Evolutionary conservation across 2,113 vertebrate species (phyloP).

Genomic region (Myocastor coypus): DNA sequence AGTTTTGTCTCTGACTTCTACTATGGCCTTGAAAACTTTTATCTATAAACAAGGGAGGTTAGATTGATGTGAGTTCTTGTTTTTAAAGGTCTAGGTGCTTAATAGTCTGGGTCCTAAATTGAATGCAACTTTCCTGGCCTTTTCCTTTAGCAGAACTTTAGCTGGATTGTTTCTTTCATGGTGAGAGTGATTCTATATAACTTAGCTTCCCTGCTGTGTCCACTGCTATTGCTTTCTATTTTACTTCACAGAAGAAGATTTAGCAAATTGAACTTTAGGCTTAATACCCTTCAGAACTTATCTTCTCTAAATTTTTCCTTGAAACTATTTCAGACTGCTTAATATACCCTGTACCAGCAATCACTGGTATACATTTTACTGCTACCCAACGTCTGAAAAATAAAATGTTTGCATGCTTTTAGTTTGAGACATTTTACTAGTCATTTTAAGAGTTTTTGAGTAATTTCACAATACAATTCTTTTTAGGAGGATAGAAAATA

Average conservation of each 20-base stretch:
- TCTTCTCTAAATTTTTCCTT: not conserved
- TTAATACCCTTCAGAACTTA: constrained; percentile 63
- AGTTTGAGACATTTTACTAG: constrained; percentile 43
- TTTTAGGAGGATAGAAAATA: constrained; percentile 40
- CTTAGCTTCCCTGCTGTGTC: constrained; percentile 46
- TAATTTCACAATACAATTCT: not conserved
- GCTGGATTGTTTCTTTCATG: constrained; percentile 59
- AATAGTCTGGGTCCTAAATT: not conserved
- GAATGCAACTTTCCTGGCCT: not conserved
- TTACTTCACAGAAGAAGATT: constrained; percentile 58
- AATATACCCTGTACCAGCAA: constrained; percentile 34
- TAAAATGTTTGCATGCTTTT: constrained; percentile 45
- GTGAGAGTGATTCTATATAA: constrained; percentile 55
- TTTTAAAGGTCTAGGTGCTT: not conserved
- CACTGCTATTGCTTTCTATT: constrained; percentile 55
- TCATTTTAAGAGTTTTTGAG: constrained; percentile 40
- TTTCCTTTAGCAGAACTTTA: constrained; percentile 29
- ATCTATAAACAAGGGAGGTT: not conserved
- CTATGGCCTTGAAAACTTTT: not conserved
- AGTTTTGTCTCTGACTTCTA: not conserved
- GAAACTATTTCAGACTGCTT: constrained; percentile 62
- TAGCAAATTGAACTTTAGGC: constrained; percentile 69
- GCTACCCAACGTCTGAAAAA: constrained; percentile 33
- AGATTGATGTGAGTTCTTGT: not conserved
- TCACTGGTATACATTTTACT: constrained; percentile 46